Evolutionary conservation across 1,140 invertebrate genomes (phyloP).

Genomic region (Zaprionus vittiger): DNA sequence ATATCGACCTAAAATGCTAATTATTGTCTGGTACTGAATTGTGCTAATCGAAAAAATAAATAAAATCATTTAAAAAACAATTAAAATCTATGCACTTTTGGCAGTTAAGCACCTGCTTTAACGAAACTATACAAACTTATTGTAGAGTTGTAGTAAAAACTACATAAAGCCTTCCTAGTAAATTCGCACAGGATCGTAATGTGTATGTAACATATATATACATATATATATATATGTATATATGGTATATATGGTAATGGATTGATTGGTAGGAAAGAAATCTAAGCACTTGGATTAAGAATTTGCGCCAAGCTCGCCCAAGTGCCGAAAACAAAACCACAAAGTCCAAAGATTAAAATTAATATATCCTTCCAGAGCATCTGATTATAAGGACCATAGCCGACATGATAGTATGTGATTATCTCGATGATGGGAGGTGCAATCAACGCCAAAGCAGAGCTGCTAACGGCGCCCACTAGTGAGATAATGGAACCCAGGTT

Average conservation of each 20-base stretch:
- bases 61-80: conserved; percentile 33
- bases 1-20: conserved; percentile 56
- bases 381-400: conserved; percentile 87
- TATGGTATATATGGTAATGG: neutral
- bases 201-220: neutral
- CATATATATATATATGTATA: neutral
- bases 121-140: conserved; percentile 42
- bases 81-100: conserved; percentile 19
- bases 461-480: conserved; percentile 95
- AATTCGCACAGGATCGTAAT: conserved; percentile 66
- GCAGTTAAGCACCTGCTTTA: conserved; percentile 35
- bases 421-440: conserved; percentile 96
- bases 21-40: conserved; percentile 70
- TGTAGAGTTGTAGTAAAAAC: conserved; percentile 33
- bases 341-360: conserved; percentile 90
- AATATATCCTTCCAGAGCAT: conserved; percentile 89
- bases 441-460: conserved; percentile 94
- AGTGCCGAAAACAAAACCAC: conserved; percentile 91
- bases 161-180: conserved; percentile 74
- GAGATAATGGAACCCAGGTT: conserved; percentile 95
- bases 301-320: conserved; percentile 91
- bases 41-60: conserved; percentile 24
- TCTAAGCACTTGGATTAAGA: conserved; percentile 67
- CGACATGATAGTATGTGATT: conserved; percentile 90
- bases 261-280: neutral